These are phyloP conservation scores for Rhagophthalmus giganteus DNA, from an alignment of 2,888 invertebrate species.

Conservation along the genomic window DNA sequence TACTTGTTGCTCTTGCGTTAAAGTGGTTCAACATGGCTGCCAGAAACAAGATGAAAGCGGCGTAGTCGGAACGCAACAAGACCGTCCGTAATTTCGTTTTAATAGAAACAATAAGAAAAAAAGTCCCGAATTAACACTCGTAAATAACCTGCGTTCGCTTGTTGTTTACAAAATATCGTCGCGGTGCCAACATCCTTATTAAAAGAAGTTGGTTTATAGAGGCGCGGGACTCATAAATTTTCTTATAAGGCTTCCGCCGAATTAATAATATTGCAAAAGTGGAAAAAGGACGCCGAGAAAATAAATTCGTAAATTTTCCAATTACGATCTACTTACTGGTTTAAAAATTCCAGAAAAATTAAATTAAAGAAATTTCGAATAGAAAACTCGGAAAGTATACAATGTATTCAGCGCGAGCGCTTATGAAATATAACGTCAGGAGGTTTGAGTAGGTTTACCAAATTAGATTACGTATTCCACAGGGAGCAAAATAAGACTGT, in stretches of 20 bases:
- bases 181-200: background rate
- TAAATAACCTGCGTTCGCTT: background rate
- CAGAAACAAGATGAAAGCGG: conserved; percentile 24
- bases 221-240: background rate
- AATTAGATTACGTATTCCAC: conserved; percentile 47
- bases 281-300: conserved; percentile 16
- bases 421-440: conserved; percentile 44
- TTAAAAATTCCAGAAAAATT: conserved; percentile 30
- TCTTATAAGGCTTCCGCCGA: background rate
- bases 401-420: conserved; percentile 31
- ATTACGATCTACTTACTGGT: conserved; percentile 35
- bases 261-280: conserved; percentile 10
- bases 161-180: background rate
- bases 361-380: conserved; percentile 34
- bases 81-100: no score
- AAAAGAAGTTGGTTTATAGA: background rate
- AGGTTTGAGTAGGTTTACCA: conserved; percentile 45
- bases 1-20: conserved; percentile 39
- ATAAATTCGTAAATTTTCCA: conserved; percentile 36
- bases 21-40: conserved; percentile 36
- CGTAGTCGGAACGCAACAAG: no score
- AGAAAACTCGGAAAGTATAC: conserved; percentile 32
- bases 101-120: background rate
- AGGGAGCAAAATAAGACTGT: conserved; percentile 43
- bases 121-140: background rate